Evolutionary conservation across 1,140 invertebrate species (phyloP).

Genomic region (Aphis craccivora): DNA sequence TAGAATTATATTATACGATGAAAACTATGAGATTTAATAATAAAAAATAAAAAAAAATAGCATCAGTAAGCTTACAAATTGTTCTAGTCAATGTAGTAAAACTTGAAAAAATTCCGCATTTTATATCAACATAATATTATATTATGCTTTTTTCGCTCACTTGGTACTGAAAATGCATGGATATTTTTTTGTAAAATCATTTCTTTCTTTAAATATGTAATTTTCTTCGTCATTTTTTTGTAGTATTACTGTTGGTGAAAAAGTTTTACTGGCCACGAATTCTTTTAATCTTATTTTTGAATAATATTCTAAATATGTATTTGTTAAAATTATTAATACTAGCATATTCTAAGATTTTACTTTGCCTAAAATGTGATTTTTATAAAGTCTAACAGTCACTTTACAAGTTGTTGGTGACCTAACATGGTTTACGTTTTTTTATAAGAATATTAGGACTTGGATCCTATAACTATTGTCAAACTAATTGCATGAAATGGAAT

Average conservation of each 20-base stretch:
- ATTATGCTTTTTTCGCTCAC: not conserved
- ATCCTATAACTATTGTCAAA: too few species aligned
- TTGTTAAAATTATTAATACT: not conserved
- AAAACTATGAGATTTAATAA: not conserved
- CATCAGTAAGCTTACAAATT: not conserved
- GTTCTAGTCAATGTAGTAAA: not conserved
- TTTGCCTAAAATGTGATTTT: not conserved
- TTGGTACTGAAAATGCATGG: not conserved
- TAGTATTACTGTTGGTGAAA: not conserved
- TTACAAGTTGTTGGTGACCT: too few species aligned
- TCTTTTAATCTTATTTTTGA: not conserved
- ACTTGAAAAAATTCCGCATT: not conserved
- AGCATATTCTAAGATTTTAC: not conserved
- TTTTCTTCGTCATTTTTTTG: not conserved
- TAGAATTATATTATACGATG: not conserved
- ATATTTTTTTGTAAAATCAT: not conserved
- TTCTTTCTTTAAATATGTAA: not conserved
- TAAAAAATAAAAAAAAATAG: slow-evolving; percentile 18
- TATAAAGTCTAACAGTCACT: not conserved
- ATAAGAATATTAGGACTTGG: too few species aligned
- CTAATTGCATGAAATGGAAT: too few species aligned
- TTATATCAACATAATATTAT: not conserved
- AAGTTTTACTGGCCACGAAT: not conserved
- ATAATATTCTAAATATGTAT: not conserved
- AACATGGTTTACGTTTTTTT: too few species aligned